Percentiles rank a stretch among this genome's conserved stretches.
Evolutionary conservation across 2,113 vertebrate genomes (phyloP).

Genomic region (Ceratotherium simum): DNA sequence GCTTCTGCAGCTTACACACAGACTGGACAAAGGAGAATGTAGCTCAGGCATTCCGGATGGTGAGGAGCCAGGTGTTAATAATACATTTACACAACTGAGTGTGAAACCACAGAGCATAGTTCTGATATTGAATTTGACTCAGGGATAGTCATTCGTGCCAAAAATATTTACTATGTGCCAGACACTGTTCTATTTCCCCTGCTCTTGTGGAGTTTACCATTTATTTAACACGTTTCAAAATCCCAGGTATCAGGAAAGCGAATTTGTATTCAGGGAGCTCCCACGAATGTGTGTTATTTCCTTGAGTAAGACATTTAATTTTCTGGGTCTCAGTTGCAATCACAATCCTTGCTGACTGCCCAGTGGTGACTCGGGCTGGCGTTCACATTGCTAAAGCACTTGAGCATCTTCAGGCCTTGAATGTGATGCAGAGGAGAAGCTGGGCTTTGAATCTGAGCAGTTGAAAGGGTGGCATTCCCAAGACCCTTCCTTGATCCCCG

Average conservation of each 20-base stretch:
- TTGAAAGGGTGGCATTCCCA: neutral
- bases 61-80: neutral
- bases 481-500: neutral
- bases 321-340: conserved; percentile 41
- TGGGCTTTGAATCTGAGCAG: neutral
- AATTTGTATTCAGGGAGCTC: conserved; percentile 48
- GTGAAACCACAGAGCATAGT: neutral
- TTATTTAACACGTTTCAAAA: conserved; percentile 29
- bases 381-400: neutral
- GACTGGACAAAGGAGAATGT: neutral
- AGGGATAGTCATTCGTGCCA: neutral
- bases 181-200: neutral
- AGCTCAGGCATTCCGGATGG: neutral
- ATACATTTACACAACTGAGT: neutral
- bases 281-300: conserved; percentile 15
- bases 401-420: neutral
- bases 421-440: neutral
- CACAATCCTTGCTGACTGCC: neutral
- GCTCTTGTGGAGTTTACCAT: neutral
- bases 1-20: neutral
- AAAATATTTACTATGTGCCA: neutral
- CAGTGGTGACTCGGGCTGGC: neutral
- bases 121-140: neutral
- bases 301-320: conserved; percentile 62
- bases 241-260: neutral